phyloP scores from a whole-genome alignment of 2,113 vertebrate genomes.

The Odocoileus virginianus region DNA sequence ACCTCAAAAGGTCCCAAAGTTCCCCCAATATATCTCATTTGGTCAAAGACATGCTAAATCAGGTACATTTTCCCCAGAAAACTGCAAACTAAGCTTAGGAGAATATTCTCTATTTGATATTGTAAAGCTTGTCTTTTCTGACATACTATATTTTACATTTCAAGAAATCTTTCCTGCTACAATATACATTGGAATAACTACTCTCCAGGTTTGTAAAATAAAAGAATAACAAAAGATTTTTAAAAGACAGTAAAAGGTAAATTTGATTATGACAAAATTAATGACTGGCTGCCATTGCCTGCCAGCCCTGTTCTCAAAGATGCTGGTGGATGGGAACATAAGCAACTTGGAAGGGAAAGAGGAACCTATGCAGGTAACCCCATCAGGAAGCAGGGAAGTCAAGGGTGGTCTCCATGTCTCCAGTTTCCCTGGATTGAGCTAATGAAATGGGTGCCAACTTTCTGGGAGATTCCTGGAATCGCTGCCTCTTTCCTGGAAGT shows the following conservation, averaged over 20 bases:
- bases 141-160: background rate
- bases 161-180: background rate
- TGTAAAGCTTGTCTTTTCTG: background rate
- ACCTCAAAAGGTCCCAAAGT: background rate
- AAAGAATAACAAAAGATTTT: background rate
- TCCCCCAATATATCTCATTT: background rate
- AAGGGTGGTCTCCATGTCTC: background rate
- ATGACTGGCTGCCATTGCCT: background rate
- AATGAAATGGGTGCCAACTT: background rate
- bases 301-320: background rate
- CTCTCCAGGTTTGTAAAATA: background rate
- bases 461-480: background rate
- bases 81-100: background rate
- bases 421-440: background rate
- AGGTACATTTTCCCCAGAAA: background rate
- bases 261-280: background rate
- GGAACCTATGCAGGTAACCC: background rate
- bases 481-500: background rate
- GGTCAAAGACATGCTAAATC: background rate
- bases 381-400: background rate
- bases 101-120: background rate
- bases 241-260: background rate
- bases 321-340: background rate
- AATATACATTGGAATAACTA: background rate
- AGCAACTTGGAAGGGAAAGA: background rate